Conservation (phyloP, 2,113 vertebrate genomes). For the Sisor rabdophorus region DNA sequence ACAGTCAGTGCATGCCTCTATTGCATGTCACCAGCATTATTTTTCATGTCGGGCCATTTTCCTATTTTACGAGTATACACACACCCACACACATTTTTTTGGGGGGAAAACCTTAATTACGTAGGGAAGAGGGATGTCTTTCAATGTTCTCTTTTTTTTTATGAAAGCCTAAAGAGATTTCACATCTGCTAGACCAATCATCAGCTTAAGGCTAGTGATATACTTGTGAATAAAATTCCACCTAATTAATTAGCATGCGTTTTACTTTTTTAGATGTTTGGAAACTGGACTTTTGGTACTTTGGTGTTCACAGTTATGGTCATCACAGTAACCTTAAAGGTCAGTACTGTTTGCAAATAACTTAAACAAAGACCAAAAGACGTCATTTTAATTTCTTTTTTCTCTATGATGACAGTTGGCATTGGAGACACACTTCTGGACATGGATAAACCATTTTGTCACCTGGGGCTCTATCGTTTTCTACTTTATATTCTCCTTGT, state of each 20-base stretch:
- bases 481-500: conserved; percentile 97
- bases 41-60: conserved; percentile 30
- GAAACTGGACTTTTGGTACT: conserved; percentile 97
- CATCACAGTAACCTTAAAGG: conserved; percentile 96
- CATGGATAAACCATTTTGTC: conserved; percentile 98
- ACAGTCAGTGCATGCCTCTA: conserved; percentile 59
- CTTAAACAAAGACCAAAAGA: neutral
- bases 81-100: neutral
- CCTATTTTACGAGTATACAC: neutral
- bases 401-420: conserved; percentile 75
- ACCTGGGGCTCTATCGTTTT: conserved; percentile 97
- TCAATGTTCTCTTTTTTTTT: conserved; percentile 16
- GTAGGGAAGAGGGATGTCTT: conserved; percentile 1
- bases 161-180: conserved; percentile 16
- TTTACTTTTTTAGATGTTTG: conserved; percentile 84
- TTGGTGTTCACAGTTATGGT: conserved; percentile 98
- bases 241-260: neutral
- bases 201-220: neutral
- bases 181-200: conserved; percentile 1
- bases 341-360: conserved; percentile 52
- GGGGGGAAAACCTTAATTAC: neutral
- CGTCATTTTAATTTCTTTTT: conserved; percentile 21
- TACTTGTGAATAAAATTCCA: neutral
- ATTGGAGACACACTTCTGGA: conserved; percentile 97
- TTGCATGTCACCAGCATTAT: conserved; percentile 14